Evolutionary conservation across 2,797 vertebrate species (phyloP).

Genomic region (Sardinella longiceps): DNA sequence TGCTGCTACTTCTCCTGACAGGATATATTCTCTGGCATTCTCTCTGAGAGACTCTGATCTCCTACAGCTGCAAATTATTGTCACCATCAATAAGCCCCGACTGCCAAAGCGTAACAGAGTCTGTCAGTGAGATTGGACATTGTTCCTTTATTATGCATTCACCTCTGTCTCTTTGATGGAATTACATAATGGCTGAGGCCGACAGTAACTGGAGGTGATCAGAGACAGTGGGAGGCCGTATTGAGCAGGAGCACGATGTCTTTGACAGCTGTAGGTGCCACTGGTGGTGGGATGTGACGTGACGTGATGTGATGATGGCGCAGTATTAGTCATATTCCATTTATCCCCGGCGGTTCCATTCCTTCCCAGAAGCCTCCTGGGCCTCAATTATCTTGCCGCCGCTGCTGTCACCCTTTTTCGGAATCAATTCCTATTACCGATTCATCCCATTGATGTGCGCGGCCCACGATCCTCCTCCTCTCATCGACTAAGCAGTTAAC

Average conservation of each 20-base stretch:
- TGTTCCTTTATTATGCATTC: not conserved
- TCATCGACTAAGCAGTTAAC: conserved; percentile 23
- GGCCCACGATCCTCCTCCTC: not conserved
- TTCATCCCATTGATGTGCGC: conserved; percentile 16
- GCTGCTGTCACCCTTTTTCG: conserved; percentile 18
- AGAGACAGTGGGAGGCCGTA: not conserved
- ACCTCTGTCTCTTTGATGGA: not conserved
- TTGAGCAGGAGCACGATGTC: not conserved
- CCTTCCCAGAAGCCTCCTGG: conserved; percentile 11
- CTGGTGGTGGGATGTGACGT: not conserved
- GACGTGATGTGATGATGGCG: not conserved
- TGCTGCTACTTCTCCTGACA: not conserved
- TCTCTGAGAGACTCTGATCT: not conserved
- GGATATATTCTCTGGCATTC: not conserved
- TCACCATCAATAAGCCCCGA: not conserved
- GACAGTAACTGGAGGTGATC: not conserved
- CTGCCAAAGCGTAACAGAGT: not conserved
- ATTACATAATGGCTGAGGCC: not conserved
- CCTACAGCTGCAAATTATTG: not conserved
- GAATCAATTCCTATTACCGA: conserved; percentile 20
- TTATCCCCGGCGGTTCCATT: not conserved
- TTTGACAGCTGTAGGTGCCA: not conserved
- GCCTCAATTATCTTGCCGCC: conserved; percentile 12
- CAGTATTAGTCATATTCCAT: conserved; percentile 19
- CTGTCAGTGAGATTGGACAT: conserved; percentile 19